Conservation (phyloP, 2,797 vertebrate species). For the Pangasius larnaudii region DNA sequence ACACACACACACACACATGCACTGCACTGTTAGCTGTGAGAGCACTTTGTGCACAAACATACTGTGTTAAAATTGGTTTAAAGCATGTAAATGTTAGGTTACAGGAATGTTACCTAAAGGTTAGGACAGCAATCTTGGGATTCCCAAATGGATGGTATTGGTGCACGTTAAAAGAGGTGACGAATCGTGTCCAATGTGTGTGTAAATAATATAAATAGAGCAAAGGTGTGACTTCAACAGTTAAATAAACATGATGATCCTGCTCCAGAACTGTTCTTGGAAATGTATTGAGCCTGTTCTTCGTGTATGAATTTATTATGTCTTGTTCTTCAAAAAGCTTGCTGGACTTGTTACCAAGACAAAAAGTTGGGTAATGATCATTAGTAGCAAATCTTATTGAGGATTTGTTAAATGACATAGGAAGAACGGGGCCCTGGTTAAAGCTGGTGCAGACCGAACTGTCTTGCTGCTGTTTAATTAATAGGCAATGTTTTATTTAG, state of each 20-base stretch:
- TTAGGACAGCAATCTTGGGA: neutral
- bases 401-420: neutral
- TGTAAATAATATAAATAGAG: neutral
- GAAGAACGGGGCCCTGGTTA: neutral
- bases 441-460: neutral
- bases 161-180: neutral
- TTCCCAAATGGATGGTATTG: neutral
- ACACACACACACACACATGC: slow-evolving; percentile 47
- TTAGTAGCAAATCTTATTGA: neutral
- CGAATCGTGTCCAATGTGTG: neutral
- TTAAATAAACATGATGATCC: neutral
- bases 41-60: neutral
- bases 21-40: neutral
- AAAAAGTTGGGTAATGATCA: neutral
- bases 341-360: neutral
- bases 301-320: neutral
- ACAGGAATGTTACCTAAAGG: no score
- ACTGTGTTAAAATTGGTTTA: neutral
- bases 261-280: neutral
- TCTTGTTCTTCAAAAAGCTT: neutral
- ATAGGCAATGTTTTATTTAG: neutral
- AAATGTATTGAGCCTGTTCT: neutral
- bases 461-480: neutral
- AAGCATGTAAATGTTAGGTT: neutral
- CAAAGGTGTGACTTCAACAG: neutral